Percentiles rank a stretch among this genome's conserved stretches.
Conservation (phyloP, 2,797 vertebrate species). For the Argentina silus region DNA sequence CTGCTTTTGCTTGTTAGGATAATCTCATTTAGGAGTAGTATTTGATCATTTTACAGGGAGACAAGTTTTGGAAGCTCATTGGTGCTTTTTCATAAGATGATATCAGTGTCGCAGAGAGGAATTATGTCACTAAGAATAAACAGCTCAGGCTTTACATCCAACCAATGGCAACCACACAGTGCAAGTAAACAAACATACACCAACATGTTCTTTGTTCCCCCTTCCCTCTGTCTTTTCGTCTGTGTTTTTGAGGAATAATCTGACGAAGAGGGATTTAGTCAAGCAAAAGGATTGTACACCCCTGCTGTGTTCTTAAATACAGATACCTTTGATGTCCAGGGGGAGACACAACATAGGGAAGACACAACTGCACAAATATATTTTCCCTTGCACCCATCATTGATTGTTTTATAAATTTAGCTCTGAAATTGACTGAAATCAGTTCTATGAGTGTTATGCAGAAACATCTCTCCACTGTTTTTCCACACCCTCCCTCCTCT, state of each 20-base stretch:
- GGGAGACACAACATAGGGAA: slow-evolving; percentile 31
- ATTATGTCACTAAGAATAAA: slow-evolving; percentile 9
- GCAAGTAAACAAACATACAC: slow-evolving; percentile 11
- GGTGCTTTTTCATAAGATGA: background rate
- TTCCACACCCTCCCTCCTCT: background rate
- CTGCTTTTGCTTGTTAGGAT: slow-evolving; percentile 8
- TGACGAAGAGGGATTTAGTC: slow-evolving; percentile 41
- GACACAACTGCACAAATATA: slow-evolving; percentile 23
- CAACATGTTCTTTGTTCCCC: background rate
- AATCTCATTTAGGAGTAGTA: slow-evolving; percentile 3
- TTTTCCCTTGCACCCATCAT: background rate
- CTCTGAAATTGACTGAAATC: slow-evolving; percentile 17
- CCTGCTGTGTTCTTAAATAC: slow-evolving; percentile 52
- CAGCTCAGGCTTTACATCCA: background rate
- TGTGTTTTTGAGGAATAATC: slow-evolving; percentile 45
- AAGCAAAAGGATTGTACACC: slow-evolving; percentile 40
- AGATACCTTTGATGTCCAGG: slow-evolving; percentile 42
- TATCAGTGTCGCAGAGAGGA: background rate
- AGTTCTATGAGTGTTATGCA: slow-evolving; percentile 11
- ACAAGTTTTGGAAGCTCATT: background rate
- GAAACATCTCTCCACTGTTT: slow-evolving; percentile 6
- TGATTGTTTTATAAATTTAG: slow-evolving; percentile 12
- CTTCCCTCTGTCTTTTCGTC: background rate
- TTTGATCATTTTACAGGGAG: slow-evolving; percentile 4
- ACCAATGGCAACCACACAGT: background rate